Evolutionary conservation across 2,113 vertebrate genomes (phyloP), one percentile per base, ranked within the genome.

Genomic region (Ceratotherium simum): DNA sequence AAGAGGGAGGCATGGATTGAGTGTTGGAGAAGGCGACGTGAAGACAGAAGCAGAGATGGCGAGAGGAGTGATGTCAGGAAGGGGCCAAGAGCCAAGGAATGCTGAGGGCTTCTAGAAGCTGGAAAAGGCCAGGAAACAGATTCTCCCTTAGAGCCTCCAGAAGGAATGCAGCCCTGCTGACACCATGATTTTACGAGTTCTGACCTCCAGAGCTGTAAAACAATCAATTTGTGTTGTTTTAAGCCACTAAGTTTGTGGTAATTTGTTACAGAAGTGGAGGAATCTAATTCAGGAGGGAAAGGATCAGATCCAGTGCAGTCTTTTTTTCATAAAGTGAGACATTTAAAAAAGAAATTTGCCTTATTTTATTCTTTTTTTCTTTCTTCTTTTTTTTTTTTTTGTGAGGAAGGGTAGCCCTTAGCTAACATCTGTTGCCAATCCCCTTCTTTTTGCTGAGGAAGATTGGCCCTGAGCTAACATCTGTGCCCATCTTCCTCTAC

Each of bases 261-360:
- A 84, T 91, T 96, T 89, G 60, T 95, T 81, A 89, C 17, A 42
- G 36, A 91, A 81, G 21, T 56, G 8, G 23, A 76, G 46, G 36
- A 95, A 90, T 65, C n/a, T 70, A 42, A 72, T n/a, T 51, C n/a
- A 78, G 58, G 20, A 73, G 64, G 25, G 7, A 67, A 88, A 20
- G 46, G 39, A 67, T 6, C 36, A 62, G 48, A 36, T 69, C 27
- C 58, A 54, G 25, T 4, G 2, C 9, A 86, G 10, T 60, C 29
- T 54, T 96, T 65, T 80, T 11, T 76, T 62, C 56, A 75, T 78
- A 48, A 92, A 93, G 13, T 21, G n/a, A 89, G 81, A 91, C 91
- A 4, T 67, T 79, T 9, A 75, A 39, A 56, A 92, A 80, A 73
- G 48, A 92, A 93, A 42, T 42, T 42, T 42, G 42, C 42, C 42